Percentiles rank a stretch among this genome's conserved stretches.
These are phyloP conservation scores for Perithous albicinctus DNA, from an alignment of 2,888 invertebrate genomes.

Conservation along the genomic window DNA sequence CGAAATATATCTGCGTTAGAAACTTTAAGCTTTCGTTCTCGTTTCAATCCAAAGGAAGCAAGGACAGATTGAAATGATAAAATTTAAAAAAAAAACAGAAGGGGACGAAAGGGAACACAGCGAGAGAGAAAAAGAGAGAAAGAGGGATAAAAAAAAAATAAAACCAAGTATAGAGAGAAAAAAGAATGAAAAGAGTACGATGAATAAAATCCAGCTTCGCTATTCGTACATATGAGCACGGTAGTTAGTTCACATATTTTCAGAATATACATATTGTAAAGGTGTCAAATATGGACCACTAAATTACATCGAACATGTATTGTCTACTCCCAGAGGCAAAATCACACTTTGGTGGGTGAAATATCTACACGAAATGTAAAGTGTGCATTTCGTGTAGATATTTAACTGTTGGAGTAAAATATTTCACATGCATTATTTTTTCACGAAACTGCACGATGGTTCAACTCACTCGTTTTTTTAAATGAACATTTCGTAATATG, in stretches of 20 bases:
- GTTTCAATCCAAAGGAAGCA: conserved; percentile 21
- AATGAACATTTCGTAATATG: too few relatives aligned
- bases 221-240: not conserved
- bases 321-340: too few relatives aligned
- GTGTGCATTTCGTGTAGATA: too few relatives aligned
- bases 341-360: too few relatives aligned
- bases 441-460: too few relatives aligned
- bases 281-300: too few relatives aligned
- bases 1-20: conserved; percentile 27
- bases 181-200: conserved; percentile 47
- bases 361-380: too few relatives aligned
- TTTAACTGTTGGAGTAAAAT: too few relatives aligned
- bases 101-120: not conserved
- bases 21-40: not conserved
- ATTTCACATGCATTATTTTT: too few relatives aligned
- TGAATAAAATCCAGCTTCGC: conserved; percentile 35
- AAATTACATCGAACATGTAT: too few relatives aligned
- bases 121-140: conserved; percentile 18
- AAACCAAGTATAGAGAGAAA: conserved; percentile 25
- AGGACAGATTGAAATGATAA: conserved; percentile 1
- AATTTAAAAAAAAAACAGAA: not conserved
- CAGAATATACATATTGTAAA: not conserved
- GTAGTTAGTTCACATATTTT: not conserved
- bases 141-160: not conserved
- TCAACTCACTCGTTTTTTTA: too few relatives aligned